Evolutionary conservation across 2,113 vertebrate species (phyloP), one percentile per base, ranked within the genome.

Genomic region (Myxocyprinus asiaticus): DNA sequence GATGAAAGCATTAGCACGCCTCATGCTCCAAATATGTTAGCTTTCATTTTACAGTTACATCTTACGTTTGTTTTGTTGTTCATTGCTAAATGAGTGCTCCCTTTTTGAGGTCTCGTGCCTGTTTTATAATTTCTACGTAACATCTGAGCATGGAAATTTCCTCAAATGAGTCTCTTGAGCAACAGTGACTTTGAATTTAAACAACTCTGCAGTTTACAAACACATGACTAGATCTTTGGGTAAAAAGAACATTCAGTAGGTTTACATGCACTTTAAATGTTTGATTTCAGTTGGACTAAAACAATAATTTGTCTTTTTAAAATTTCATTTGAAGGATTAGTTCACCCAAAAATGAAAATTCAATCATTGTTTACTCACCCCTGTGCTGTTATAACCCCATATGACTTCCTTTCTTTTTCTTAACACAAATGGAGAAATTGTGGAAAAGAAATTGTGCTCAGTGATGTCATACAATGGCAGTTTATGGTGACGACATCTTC

Each of bases 41-140:
- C 42, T 76, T 80, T 77, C 65, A 66, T 66, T 77, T 77, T 14
- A 66, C 48, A 44, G 33, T 47, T 53, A 17, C 66, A 56, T 58
- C 59, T 58, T 17, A 55, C 2, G 44, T 62, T 74, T 11, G 5
- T 58, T 55, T 17, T 67, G 48, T 78, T 51, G 8, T 50, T 67
- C 22, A 10, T 78, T 64, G 9, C 42, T 48, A 63, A 48, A 10
- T 50, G 11, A 42, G 45, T 22, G 74, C 70, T 81, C 14, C 33
- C 43, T 67, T 33, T 81, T 63, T 72, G 70, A 59, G 70, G 66
- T 63, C 42, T 47, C 58, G 43, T 64, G 55, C 58, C 50, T 67
- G 43, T 74, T 50, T 56, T 7, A 22, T 10, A 66, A 77, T 71
- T 45, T 5, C 69, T 64, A 42, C 15, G 2, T 22, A 55, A 63